Evolutionary conservation across 2,113 vertebrate species (phyloP).

Genomic region (Sceloporus undulatus): DNA sequence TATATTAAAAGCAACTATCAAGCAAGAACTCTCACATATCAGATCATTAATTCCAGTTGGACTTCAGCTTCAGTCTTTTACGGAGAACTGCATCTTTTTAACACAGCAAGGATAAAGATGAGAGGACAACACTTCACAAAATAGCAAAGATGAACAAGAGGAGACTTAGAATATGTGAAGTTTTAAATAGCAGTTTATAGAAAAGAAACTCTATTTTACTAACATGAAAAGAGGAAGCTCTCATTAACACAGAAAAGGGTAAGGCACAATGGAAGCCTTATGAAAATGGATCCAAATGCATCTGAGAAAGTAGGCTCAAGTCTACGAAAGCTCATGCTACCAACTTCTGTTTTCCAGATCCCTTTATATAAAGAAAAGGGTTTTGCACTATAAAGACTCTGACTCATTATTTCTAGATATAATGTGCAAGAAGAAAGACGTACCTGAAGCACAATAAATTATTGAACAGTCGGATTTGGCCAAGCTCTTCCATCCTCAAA

Average conservation of each 20-base stretch:
- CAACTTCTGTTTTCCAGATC: too few species aligned
- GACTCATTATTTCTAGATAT: slow-evolving; percentile 3
- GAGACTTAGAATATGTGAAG: not conserved
- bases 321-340: too few species aligned
- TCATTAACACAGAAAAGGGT: too few species aligned
- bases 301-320: not conserved
- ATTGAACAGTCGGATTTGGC: not conserved
- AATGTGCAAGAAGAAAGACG: slow-evolving; percentile 1
- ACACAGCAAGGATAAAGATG: not conserved
- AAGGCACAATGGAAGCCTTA: not conserved
- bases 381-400: not conserved
- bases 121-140: not conserved
- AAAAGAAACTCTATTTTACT: not conserved
- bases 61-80: too few species aligned
- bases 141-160: not conserved
- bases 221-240: not conserved
- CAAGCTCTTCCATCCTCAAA: not conserved
- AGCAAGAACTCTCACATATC: not conserved
- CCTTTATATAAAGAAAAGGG: not conserved
- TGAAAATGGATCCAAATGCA: not conserved
- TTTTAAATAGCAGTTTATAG: not conserved
- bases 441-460: slow-evolving; percentile 14
- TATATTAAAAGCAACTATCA: not conserved
- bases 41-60: not conserved
- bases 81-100: not conserved